phyloP scores from a whole-genome alignment of 2,113 vertebrate genomes.

The Takifugu flavidus region DNA sequence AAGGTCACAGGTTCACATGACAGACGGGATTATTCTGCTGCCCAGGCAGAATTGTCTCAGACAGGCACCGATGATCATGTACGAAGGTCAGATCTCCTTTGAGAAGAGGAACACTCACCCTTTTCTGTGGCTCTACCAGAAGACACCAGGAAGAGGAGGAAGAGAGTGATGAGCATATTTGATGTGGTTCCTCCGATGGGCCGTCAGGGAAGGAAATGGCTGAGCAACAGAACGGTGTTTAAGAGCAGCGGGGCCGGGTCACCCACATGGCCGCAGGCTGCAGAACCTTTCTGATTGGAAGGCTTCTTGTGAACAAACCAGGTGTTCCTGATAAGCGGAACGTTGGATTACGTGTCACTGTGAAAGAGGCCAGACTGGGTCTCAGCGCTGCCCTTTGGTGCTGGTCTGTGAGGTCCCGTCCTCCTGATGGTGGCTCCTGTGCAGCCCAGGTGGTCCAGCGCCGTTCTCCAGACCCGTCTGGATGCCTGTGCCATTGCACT shows the following conservation, averaged over 20 bases:
- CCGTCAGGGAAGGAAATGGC: not conserved
- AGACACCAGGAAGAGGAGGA: constrained; percentile 47
- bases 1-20: too few species aligned
- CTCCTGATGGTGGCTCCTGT: too few species aligned
- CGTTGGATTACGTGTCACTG: constrained; percentile 71
- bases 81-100: too few species aligned
- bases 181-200: not conserved
- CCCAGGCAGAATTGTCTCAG: too few species aligned
- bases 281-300: constrained; percentile 53
- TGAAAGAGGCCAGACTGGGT: constrained; percentile 4
- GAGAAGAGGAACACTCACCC: constrained; percentile 47
- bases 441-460: too few species aligned
- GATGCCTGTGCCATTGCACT: constrained; percentile 20
- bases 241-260: constrained; percentile 13
- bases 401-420: not conserved
- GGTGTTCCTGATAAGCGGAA: constrained; percentile 65
- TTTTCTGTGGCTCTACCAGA: constrained; percentile 45
- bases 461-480: not conserved
- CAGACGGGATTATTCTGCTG: too few species aligned
- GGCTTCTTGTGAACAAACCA: constrained; percentile 68
- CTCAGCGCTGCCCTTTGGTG: not conserved
- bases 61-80: too few species aligned
- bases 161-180: constrained; percentile 50
- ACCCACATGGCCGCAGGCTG: constrained; percentile 27
- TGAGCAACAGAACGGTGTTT: constrained; percentile 10